Percentiles rank a stretch among this genome's conserved stretches.
Conservation (phyloP, 2,797 vertebrate species). For the Sparidentex hasta region DNA sequence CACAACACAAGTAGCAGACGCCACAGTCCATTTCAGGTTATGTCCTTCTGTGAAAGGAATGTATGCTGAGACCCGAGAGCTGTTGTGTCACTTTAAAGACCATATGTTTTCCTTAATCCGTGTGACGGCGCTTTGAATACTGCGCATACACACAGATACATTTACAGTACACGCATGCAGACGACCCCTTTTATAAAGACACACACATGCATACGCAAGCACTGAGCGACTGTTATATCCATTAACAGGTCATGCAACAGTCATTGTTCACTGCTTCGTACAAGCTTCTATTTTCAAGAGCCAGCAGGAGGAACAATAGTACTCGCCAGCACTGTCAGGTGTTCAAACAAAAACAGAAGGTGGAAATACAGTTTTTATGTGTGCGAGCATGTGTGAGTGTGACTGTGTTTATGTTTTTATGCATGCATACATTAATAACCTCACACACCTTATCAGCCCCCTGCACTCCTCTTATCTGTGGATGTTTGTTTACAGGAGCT, state of each 20-base stretch:
- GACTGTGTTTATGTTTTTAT: constrained; percentile 6
- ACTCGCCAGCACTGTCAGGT: constrained; percentile 69
- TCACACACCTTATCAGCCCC: constrained; percentile 5
- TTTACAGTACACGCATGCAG: background rate
- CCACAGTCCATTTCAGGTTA: constrained; percentile 38
- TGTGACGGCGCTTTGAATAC: constrained; percentile 17
- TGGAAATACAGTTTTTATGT: constrained; percentile 40
- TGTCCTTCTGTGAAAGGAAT: constrained; percentile 60
- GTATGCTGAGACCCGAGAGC: constrained; percentile 43
- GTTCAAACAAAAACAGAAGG: constrained; percentile 77
- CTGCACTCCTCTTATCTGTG: constrained; percentile 15
- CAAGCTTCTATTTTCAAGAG: constrained; percentile 83
- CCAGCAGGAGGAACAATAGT: constrained; percentile 77
- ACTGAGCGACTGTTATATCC: constrained; percentile 79
- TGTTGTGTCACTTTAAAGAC: constrained; percentile 62
- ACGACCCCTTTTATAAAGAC: background rate
- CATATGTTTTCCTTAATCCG: constrained; percentile 68
- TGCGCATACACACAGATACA: constrained; percentile 9
- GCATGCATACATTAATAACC: constrained; percentile 17
- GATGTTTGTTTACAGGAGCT: constrained; percentile 41
- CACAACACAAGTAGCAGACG: constrained; percentile 64
- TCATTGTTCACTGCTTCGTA: constrained; percentile 89
- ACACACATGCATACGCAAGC: constrained; percentile 6
- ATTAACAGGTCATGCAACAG: constrained; percentile 88
- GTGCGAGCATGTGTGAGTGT: background rate